Percentiles rank a stretch among this genome's conserved stretches.
Evolutionary conservation across 2,113 vertebrate species (phyloP).

Genomic region (Delphinapterus leucas): DNA sequence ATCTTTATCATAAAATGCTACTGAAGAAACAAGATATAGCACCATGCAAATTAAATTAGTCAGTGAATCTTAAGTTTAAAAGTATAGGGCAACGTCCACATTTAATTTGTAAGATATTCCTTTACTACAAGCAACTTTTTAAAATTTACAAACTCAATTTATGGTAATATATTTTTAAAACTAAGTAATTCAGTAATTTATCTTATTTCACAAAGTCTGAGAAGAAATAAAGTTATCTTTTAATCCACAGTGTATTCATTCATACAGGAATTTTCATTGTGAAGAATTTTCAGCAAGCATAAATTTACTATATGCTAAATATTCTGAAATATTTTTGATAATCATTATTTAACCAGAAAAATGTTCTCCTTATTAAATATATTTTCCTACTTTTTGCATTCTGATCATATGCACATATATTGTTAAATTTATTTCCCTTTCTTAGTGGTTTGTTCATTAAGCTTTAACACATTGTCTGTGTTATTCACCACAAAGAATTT

Average conservation of each 20-base stretch:
- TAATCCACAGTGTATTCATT: slow-evolving; percentile 64
- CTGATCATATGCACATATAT: slow-evolving; percentile 67
- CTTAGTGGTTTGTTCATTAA: slow-evolving; percentile 75
- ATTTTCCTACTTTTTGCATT: slow-evolving; percentile 42
- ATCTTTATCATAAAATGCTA: background rate
- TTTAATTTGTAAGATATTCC: background rate
- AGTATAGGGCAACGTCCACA: background rate
- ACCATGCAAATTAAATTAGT: background rate
- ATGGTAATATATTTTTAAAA: background rate
- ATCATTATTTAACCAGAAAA: slow-evolving; percentile 49
- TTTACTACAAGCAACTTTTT: slow-evolving; percentile 12
- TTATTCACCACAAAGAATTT: slow-evolving; percentile 72
- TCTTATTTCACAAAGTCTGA: slow-evolving; percentile 60
- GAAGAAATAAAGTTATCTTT: slow-evolving; percentile 57
- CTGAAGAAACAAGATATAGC: background rate
- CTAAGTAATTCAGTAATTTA: slow-evolving; percentile 39
- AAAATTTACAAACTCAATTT: slow-evolving; percentile 53
- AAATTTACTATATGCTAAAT: slow-evolving; percentile 41
- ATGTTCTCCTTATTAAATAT: background rate
- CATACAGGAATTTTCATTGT: background rate
- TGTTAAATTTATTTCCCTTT: slow-evolving; percentile 73
- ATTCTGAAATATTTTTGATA: slow-evolving; percentile 55
- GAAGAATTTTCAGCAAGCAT: slow-evolving; percentile 72
- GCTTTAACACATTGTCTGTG: slow-evolving; percentile 68
- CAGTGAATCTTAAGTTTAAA: background rate